A percentile compares a stretch with the other conserved stretches of the same genome.
phyloP scores from a whole-genome alignment of 35 echinoderm and acorn worm species.

The Apostichopus parvimensis region DNA sequence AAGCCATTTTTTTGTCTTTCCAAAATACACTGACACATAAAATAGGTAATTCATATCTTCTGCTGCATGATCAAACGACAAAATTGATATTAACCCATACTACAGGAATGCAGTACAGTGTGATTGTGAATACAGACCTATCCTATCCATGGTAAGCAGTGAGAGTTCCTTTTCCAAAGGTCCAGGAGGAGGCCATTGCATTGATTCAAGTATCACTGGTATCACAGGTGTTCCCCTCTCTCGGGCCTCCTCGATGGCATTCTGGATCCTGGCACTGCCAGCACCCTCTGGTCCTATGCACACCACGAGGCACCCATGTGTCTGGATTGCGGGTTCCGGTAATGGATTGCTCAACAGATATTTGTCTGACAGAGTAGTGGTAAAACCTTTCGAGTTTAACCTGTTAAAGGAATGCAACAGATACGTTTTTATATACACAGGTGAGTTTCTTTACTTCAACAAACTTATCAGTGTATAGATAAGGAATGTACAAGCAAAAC shows the following conservation, averaged over 20 bases:
- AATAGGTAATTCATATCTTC: background rate
- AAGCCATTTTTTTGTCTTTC: too few species aligned
- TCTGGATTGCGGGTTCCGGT: constrained; percentile 30
- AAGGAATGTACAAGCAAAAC: too few species aligned
- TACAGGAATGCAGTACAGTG: too few species aligned
- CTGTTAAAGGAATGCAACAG: background rate
- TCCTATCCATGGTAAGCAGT: constrained; percentile 81
- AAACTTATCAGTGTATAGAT: too few species aligned
- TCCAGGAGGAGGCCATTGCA: constrained; percentile 84
- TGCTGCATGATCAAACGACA: background rate
- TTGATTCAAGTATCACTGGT: constrained; percentile 70
- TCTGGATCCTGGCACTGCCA: constrained; percentile 40
- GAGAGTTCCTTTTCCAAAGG: constrained; percentile 67
- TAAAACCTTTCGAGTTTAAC: constrained; percentile 74
- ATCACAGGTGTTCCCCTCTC: constrained; percentile 66
- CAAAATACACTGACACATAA: too few species aligned
- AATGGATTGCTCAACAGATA: constrained; percentile 45
- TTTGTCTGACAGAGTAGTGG: constrained; percentile 47
- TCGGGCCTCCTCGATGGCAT: constrained; percentile 61
- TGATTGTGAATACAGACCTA: constrained; percentile 63
- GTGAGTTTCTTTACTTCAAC: too few species aligned
- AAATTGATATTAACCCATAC: background rate
- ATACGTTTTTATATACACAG: too few species aligned
- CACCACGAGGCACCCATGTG: constrained; percentile 60
- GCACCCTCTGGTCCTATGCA: constrained; percentile 85